phyloP scores from a whole-genome alignment of 2,113 vertebrate genomes.

The Pavo muticus region DNA sequence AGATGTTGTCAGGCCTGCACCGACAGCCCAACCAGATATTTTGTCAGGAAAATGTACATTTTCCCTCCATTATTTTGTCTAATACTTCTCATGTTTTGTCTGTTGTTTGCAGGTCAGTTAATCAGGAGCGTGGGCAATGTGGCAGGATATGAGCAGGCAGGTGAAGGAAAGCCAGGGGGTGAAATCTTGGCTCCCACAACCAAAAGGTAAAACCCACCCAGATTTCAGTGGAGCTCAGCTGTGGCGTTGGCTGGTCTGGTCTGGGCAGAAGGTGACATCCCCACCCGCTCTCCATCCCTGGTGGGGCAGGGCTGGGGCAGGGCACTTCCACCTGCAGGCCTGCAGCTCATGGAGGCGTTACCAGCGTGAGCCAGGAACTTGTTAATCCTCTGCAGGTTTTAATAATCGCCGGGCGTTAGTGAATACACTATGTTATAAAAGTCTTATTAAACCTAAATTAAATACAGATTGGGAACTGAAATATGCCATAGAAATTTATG shows the following conservation, averaged over 20 bases:
- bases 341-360: neutral
- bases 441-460: conserved; percentile 66
- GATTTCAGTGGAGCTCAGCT: neutral
- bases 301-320: neutral
- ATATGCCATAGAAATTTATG: conserved; percentile 57
- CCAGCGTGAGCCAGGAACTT: neutral
- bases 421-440: neutral
- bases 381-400: conserved; percentile 59
- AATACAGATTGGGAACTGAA: conserved; percentile 52
- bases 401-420: conserved; percentile 36
- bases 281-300: rapidly evolving
- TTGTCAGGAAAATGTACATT: conserved; percentile 50
- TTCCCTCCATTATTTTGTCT: conserved; percentile 56
- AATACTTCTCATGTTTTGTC: conserved; percentile 62
- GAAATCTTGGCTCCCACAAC: neutral
- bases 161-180: rapidly evolving
- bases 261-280: neutral
- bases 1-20: conserved; percentile 26
- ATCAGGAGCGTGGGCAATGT: neutral
- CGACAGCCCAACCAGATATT: conserved; percentile 47
- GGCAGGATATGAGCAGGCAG: neutral
- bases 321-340: neutral
- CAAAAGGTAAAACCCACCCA: neutral
- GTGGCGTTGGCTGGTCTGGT: rapidly evolving
- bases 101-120: neutral